These are phyloP conservation scores for Diadema setosum DNA, from an alignment of 35 echinoderm and acorn worm species.

Conservation along the genomic window DNA sequence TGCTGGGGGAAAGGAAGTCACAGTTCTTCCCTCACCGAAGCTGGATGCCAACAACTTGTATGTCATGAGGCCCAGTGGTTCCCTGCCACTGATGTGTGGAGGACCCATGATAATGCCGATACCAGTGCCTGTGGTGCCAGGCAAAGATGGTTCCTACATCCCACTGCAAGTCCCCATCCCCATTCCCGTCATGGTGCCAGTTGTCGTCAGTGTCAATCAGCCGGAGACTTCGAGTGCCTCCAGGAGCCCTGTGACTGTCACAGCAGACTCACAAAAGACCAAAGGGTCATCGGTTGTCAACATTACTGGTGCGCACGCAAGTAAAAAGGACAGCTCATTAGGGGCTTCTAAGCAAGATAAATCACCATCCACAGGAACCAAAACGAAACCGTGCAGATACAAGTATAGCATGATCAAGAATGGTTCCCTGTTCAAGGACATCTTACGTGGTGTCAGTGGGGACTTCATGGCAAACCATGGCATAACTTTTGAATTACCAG, in stretches of 20 bases:
- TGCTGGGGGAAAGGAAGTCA: neutral
- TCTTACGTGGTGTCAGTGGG: neutral
- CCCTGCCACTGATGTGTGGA: constrained; percentile 57
- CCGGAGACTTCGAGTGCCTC: neutral
- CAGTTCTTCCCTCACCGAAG: neutral
- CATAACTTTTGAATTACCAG: neutral
- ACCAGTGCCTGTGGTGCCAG: constrained; percentile 13
- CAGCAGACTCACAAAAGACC: neutral
- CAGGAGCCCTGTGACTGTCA: neutral
- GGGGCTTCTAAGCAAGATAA: neutral
- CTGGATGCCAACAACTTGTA: neutral
- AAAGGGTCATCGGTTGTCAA: too few species aligned
- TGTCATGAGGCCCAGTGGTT: neutral
- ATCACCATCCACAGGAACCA: neutral
- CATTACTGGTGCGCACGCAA: neutral
- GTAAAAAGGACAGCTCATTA: neutral
- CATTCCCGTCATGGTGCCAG: constrained; percentile 60
- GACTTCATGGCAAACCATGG: neutral
- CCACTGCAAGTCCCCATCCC: constrained; percentile 50
- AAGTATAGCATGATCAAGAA: constrained; percentile 97
- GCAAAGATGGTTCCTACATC: neutral
- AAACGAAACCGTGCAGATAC: constrained; percentile 80
- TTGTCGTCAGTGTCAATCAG: constrained; percentile 48
- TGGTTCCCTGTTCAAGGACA: constrained; percentile 32
- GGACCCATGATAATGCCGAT: constrained; percentile 62